phyloP scores from a whole-genome alignment of 1,140 invertebrate species.

The Anastatus disparis region DNA sequence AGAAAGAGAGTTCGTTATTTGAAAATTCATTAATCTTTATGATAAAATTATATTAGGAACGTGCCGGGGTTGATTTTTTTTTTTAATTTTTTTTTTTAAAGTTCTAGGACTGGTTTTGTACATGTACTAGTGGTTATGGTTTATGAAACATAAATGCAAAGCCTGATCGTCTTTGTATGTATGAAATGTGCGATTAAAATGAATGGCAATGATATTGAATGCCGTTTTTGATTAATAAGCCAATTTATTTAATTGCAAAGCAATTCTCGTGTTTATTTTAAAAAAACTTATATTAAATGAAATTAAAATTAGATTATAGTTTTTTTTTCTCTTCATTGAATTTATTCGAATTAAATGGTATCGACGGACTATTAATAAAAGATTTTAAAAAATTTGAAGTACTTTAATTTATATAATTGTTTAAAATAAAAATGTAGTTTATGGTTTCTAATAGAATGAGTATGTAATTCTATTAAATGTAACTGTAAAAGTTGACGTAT shows the following conservation, averaged over 20 bases:
- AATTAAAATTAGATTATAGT: too few relatives aligned
- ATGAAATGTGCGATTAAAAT: conserved; percentile 12
- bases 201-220: conserved; percentile 26
- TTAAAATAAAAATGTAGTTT: too few relatives aligned
- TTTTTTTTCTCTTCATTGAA: background rate
- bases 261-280: background rate
- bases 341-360: background rate
- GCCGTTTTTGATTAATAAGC: conserved; percentile 15
- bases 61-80: too few relatives aligned
- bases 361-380: background rate
- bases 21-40: conserved; percentile 17
- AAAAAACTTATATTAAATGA: background rate
- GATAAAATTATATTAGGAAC: background rate
- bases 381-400: too few relatives aligned
- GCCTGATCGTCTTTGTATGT: background rate
- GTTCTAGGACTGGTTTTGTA: too few relatives aligned
- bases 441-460: too few relatives aligned
- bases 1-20: background rate
- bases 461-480: too few relatives aligned
- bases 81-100: too few relatives aligned
- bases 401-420: too few relatives aligned
- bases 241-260: conserved; percentile 30
- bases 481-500: too few relatives aligned
- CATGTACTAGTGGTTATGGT: too few relatives aligned
- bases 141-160: too few relatives aligned